These are phyloP conservation scores for Nannoperca obscura DNA, from an alignment of 2,797 vertebrate genomes.

Conservation along the genomic window DNA sequence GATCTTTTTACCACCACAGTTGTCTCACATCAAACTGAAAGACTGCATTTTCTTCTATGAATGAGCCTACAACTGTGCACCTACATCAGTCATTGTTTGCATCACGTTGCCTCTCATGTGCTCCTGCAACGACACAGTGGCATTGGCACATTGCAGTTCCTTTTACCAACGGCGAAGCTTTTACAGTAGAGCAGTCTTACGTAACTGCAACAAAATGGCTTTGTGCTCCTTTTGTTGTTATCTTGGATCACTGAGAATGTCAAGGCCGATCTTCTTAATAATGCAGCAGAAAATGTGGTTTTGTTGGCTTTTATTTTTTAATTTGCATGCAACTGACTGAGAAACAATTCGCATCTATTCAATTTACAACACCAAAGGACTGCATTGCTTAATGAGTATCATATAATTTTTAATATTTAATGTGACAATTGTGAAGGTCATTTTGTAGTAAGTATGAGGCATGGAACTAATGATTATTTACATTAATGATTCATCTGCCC, in stretches of 20 bases:
- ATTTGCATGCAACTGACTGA: constrained; percentile 20
- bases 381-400: not conserved
- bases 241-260: constrained; percentile 69
- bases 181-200: constrained; percentile 56
- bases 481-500: constrained; percentile 32
- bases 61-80: constrained; percentile 39
- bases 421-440: constrained; percentile 27
- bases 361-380: not conserved
- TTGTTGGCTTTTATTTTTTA: constrained; percentile 26
- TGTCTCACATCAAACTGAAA: constrained; percentile 24
- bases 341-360: constrained; percentile 23
- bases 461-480: constrained; percentile 9
- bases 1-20: constrained; percentile 11
- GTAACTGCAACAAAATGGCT: constrained; percentile 59
- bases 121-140: constrained; percentile 3
- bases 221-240: constrained; percentile 50
- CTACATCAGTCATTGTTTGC: constrained; percentile 36
- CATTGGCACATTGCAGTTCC: constrained; percentile 17
- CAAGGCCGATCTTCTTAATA: constrained; percentile 52
- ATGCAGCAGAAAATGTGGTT: constrained; percentile 32
- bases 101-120: constrained; percentile 59
- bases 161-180: constrained; percentile 44
- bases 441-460: not conserved
- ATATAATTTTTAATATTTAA: constrained; percentile 23
- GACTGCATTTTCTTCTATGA: constrained; percentile 15